Evolutionary conservation across 92 coral and sea anemone genomes (phyloP), one percentile per base, ranked within the genome.

Genomic region (Plumapathes pennacea): DNA sequence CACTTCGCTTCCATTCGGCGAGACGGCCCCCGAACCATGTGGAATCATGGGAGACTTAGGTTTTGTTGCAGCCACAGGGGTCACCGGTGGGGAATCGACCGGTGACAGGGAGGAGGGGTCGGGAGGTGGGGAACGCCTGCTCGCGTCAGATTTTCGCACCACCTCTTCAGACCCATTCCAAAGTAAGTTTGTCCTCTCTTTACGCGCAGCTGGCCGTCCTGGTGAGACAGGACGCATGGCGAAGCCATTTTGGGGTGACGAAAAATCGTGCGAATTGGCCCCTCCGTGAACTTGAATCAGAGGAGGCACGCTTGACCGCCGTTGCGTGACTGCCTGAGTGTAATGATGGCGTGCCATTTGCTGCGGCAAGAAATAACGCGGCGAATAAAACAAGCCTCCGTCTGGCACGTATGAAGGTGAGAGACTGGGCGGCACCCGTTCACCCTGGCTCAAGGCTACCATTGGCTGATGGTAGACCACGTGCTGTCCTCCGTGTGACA

Each of bases 361-460:
- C 25, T 84, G 82, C 1, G 89, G 54, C 3, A 79, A 54, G 15
- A 88, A 23, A 20, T 77, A 72, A 28, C 78, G 90, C 4, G 96
- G 81, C 0, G 96, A 32, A 54, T 82, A 88, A 44, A 88, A 88
- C 62, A 88, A 53, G 40, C 96, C 78, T 21, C 86, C 90, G 30
- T 73, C 83, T 25, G 96, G 67, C 25, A 88, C 49, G 42, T 80
- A 88, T 1, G n/a, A n/a, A n/a, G 96, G 86, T 32, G 90, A 49
- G 3, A 67, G 49, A 38, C 82, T 26, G 30, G 32, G 50, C 25
- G 61, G 44, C 48, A 70, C 71, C 25, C 65, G 76, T 12, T 85
- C 86, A 4, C 66, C 37, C 15, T 40, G 71, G 45, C 54, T 47
- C 24, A 71, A 44, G 6, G 80, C 66, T 25, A 82, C 54, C 27